A percentile compares a stretch with the other conserved stretches of the same genome.
These are phyloP conservation scores for Palloptera scutellata DNA, from an alignment of 2,888 invertebrate species.

Conservation along the genomic window DNA sequence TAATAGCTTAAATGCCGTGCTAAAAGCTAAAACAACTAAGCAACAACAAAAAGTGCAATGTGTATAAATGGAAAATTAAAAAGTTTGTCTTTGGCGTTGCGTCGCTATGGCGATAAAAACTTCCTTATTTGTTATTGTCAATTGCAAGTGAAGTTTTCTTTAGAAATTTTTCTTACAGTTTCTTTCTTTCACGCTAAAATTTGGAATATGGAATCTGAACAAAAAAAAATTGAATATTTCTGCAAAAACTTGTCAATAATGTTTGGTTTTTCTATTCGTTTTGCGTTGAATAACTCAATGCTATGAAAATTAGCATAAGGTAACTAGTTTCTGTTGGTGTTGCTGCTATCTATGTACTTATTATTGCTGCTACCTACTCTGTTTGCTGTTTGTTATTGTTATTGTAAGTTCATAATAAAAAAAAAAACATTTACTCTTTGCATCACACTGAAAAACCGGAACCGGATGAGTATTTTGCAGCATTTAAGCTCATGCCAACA, in stretches of 20 bases:
- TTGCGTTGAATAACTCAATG: no score
- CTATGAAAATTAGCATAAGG: no score
- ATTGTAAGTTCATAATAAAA: not conserved
- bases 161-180: no score
- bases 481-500: not conserved
- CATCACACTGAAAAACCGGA: not conserved
- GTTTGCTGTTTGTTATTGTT: not conserved
- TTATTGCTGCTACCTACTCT: not conserved
- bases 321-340: no score
- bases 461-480: slow-evolving; percentile 5
- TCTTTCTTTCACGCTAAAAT: no score
- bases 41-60: not conserved
- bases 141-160: slow-evolving; percentile 1
- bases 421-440: not conserved
- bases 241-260: no score
- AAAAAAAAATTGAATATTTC: no score
- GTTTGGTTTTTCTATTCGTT: no score
- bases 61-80: slow-evolving; percentile 8
- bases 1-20: not conserved
- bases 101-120: slow-evolving; percentile 3
- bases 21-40: slow-evolving; percentile 17
- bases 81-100: not conserved
- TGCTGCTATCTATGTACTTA: no score
- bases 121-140: slow-evolving; percentile 33
- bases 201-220: no score